Conservation (phyloP, 2,113 vertebrate species). For the Oncorhynchus kisutch region DNA sequence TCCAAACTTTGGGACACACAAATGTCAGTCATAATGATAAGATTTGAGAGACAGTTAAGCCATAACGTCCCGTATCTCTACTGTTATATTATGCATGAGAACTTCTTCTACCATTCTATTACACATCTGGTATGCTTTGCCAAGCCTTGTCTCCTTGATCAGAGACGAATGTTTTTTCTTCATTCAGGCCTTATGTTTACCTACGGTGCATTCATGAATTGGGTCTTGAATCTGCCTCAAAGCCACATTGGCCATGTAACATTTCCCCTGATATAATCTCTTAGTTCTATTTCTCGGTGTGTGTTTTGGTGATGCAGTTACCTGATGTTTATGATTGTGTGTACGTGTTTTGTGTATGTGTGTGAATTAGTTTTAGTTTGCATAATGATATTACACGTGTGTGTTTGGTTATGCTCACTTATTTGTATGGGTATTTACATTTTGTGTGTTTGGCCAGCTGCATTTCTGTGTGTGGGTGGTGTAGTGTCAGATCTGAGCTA, state of each 20-base stretch:
- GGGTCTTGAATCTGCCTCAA: neutral
- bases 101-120: neutral
- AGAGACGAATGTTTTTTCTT: neutral
- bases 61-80: neutral
- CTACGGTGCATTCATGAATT: neutral
- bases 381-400: neutral
- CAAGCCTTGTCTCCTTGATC: neutral
- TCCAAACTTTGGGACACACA: neutral
- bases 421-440: neutral
- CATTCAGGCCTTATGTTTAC: neutral
- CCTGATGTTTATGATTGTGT: neutral
- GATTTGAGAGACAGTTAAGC: neutral
- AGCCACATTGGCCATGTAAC: neutral
- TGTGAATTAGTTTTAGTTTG: neutral
- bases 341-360: neutral
- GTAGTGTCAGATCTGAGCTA: slow-evolving; percentile 5
- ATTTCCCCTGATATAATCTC: neutral
- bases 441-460: slow-evolving; percentile 8
- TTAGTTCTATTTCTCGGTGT: neutral
- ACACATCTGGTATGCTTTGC: neutral
- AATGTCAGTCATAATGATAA: neutral
- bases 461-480: neutral
- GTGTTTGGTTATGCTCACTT: neutral
- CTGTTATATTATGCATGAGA: slow-evolving; percentile 5
- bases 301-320: neutral